phyloP scores from a whole-genome alignment of 1,140 invertebrate species.

The Nymphalis io region DNA sequence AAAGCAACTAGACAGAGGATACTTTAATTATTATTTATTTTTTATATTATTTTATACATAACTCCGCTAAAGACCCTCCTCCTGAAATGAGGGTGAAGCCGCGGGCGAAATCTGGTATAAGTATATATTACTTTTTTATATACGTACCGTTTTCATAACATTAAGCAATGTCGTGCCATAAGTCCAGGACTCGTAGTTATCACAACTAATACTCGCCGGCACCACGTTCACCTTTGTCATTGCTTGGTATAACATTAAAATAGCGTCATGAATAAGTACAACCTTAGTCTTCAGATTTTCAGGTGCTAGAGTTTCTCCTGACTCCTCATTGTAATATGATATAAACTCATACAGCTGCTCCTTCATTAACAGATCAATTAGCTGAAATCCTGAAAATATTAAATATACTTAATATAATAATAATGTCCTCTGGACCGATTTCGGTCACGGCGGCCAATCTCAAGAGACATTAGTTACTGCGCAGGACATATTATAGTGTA shows the following conservation, averaged over 20 bases:
- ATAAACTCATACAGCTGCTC: conserved; percentile 54
- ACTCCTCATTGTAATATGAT: conserved; percentile 47
- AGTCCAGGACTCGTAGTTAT: conserved; percentile 56
- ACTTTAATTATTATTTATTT: no score
- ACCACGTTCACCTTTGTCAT: conserved; percentile 50
- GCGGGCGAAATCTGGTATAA: no score
- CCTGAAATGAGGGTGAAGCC: no score
- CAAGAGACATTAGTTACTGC: no score
- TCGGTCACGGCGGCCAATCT: no score
- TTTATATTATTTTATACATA: no score
- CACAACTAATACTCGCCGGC: conserved; percentile 47
- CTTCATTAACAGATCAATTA: conserved; percentile 51
- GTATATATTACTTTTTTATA: no score
- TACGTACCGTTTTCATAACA: conserved; percentile 71
- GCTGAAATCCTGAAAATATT: conserved; percentile 52
- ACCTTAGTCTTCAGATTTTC: conserved; percentile 57
- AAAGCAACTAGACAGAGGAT: no score
- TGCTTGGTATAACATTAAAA: conserved; percentile 54
- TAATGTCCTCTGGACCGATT: no score
- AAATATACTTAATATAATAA: not conserved
- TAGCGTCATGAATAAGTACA: conserved; percentile 64
- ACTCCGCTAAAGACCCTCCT: no score
- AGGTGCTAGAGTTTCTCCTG: conserved; percentile 39
- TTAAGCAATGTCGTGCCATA: conserved; percentile 65
- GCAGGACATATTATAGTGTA: no score